Percentiles rank a stretch among this genome's conserved stretches.
phyloP scores from a whole-genome alignment of 2,797 vertebrate species.

The Melanotaenia parkinsoni region DNA sequence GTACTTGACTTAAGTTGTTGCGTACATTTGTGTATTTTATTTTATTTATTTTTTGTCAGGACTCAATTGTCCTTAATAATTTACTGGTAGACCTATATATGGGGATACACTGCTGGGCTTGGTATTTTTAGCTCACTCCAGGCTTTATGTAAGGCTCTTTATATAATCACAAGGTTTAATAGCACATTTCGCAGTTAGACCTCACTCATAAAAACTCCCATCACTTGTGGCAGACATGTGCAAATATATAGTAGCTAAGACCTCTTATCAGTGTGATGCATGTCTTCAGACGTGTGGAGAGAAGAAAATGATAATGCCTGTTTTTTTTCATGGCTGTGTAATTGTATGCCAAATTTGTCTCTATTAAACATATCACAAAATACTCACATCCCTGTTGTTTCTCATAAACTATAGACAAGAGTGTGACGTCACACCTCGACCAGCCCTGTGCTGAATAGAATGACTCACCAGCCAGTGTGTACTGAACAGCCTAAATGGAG shows the following conservation, averaged over 20 bases:
- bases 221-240: slow-evolving; percentile 12
- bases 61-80: slow-evolving; percentile 73
- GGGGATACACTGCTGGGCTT: slow-evolving; percentile 49
- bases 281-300: slow-evolving; percentile 12
- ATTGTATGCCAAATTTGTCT: slow-evolving; percentile 29
- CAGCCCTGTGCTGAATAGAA: slow-evolving; percentile 52
- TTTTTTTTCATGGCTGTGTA: slow-evolving; percentile 22
- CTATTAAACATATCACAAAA: slow-evolving; percentile 32
- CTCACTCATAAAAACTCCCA: slow-evolving; percentile 31
- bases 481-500: slow-evolving; percentile 55
- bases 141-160: slow-evolving; percentile 79
- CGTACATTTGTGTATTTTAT: slow-evolving; percentile 59
- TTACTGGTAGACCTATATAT: slow-evolving; percentile 65
- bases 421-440: slow-evolving; percentile 50
- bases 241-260: slow-evolving; percentile 3
- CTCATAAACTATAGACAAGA: slow-evolving; percentile 37
- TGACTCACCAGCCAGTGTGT: slow-evolving; percentile 63
- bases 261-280: slow-evolving; percentile 9
- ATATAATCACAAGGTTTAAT: slow-evolving; percentile 74
- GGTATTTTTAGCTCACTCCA: slow-evolving; percentile 73
- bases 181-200: slow-evolving; percentile 50
- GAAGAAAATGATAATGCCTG: slow-evolving; percentile 15
- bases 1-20: slow-evolving; percentile 59
- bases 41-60: slow-evolving; percentile 47
- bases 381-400: slow-evolving; percentile 20